phyloP scores from a whole-genome alignment of 1,140 invertebrate species.

The Uloborus diversus region DNA sequence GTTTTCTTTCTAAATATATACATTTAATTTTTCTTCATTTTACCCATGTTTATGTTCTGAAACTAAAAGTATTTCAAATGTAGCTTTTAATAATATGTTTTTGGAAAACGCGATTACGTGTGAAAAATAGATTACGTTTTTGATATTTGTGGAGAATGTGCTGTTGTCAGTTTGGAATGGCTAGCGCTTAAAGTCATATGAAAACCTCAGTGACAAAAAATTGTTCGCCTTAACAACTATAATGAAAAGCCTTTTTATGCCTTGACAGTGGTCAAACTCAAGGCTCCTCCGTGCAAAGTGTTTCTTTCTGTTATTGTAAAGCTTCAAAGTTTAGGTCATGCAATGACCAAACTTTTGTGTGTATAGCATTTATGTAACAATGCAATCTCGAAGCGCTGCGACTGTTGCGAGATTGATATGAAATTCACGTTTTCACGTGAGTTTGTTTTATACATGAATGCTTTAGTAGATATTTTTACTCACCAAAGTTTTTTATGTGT shows the following conservation, averaged over 20 bases:
- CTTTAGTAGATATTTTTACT: neutral
- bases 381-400: constrained; percentile 39
- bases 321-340: constrained; percentile 6
- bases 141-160: neutral
- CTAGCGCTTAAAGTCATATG: neutral
- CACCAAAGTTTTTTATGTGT: no score
- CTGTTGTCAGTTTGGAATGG: neutral
- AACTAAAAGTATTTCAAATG: no score
- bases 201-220: neutral
- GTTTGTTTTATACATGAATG: neutral
- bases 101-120: no score
- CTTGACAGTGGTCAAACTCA: neutral
- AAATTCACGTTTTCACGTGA: no score
- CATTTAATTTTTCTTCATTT: no score
- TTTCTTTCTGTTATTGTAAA: neutral
- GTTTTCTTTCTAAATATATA: no score
- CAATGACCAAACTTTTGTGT: constrained; percentile 29
- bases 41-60: no score
- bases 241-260: neutral
- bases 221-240: constrained; percentile 7
- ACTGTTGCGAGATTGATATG: neutral
- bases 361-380: constrained; percentile 43
- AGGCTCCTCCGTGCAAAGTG: constrained; percentile 2
- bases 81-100: no score
- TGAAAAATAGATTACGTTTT: no score